Conservation (phyloP, 2,888 invertebrate genomes). For the Danaus chrysippus region DNA sequence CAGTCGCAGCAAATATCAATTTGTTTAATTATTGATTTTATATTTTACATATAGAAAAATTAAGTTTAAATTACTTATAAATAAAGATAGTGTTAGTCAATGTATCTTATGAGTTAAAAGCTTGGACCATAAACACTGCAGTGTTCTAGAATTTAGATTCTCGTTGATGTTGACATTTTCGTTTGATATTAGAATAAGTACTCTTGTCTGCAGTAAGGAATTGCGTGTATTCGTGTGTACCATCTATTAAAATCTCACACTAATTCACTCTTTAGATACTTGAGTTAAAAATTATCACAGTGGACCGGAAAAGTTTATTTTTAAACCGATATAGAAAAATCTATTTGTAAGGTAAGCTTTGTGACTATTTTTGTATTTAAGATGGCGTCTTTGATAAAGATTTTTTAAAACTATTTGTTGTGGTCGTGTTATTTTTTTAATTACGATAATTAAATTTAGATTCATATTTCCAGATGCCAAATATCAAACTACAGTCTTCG, state of each 20-base stretch:
- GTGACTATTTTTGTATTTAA: slow-evolving; percentile 23
- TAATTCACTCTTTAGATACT: neutral
- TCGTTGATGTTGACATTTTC: too few relatives aligned
- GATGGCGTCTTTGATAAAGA: slow-evolving; percentile 18
- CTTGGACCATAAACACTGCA: too few relatives aligned
- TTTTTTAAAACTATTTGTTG: neutral
- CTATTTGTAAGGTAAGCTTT: slow-evolving; percentile 20
- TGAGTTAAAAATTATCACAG: neutral
- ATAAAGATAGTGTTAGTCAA: too few relatives aligned
- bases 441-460: neutral
- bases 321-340: neutral
- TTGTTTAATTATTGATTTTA: too few relatives aligned
- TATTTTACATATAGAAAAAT: too few relatives aligned
- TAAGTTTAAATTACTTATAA: too few relatives aligned
- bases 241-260: neutral
- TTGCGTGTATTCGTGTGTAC: slow-evolving; percentile 1
- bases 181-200: too few relatives aligned
- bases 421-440: neutral
- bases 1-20: too few relatives aligned
- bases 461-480: slow-evolving; percentile 86
- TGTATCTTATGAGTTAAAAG: too few relatives aligned
- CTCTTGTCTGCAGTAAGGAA: too few relatives aligned
- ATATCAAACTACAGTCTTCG: slow-evolving; percentile 95
- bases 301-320: slow-evolving; percentile 1
- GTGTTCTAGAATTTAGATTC: too few relatives aligned